Percentiles rank a stretch among this genome's conserved stretches.
Conservation (phyloP, 2,797 vertebrate species). For the Allobates femoralis region DNA sequence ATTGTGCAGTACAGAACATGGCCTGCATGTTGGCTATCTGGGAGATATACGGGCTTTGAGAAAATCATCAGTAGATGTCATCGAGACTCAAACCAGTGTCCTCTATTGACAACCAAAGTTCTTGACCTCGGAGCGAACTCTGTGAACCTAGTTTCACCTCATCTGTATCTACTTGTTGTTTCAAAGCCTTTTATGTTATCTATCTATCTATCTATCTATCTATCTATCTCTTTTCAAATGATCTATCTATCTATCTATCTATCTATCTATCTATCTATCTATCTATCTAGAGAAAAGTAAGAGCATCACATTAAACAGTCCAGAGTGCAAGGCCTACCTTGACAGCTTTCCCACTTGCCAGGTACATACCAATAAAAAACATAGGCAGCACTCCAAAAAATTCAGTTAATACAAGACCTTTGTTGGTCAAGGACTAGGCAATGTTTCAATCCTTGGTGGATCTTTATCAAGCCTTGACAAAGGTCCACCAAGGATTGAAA, state of each 20-base stretch:
- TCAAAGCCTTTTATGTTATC: not conserved
- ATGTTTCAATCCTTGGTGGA: no score
- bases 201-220: not conserved
- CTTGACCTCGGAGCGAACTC: slow-evolving; percentile 18
- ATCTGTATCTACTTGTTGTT: slow-evolving; percentile 34
- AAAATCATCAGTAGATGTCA: slow-evolving; percentile 10
- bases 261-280: slow-evolving; percentile 2
- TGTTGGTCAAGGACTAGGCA: no score
- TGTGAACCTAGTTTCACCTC: slow-evolving; percentile 38
- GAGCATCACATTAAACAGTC: no score
- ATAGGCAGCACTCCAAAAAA: no score
- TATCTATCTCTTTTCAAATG: not conserved
- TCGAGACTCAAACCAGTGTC: not conserved
- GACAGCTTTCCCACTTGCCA: no score
- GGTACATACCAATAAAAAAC: no score
- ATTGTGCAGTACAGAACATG: not conserved
- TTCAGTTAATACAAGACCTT: no score
- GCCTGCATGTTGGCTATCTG: slow-evolving; percentile 2
- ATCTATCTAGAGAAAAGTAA: no score
- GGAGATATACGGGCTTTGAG: not conserved
- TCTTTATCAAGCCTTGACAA: no score
- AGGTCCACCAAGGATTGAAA: no score
- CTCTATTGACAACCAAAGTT: slow-evolving; percentile 37
- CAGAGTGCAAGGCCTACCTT: no score
- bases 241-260: slow-evolving; percentile 14